These are phyloP conservation scores for Pedetes capensis DNA, from an alignment of 2,113 vertebrate genomes.

Conservation along the genomic window DNA sequence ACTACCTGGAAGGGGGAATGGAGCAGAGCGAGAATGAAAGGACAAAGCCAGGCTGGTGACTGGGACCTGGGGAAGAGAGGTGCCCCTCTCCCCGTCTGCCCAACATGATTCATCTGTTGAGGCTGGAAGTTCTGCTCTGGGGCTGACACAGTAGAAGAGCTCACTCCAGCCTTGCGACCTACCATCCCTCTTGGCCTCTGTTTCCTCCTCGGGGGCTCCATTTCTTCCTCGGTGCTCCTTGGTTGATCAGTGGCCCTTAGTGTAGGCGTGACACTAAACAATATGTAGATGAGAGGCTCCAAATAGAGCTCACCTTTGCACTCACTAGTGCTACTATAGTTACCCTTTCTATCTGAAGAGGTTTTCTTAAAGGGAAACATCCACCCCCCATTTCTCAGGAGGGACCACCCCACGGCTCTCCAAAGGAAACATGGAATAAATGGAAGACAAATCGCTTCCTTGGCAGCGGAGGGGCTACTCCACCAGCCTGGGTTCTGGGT, in stretches of 20 bases:
- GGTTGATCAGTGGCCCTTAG: neutral
- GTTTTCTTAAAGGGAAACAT: neutral
- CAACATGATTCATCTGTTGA: neutral
- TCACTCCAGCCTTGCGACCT: rapidly evolving
- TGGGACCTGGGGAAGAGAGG: neutral
- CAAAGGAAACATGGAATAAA: neutral
- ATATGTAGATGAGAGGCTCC: no score
- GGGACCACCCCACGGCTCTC: rapidly evolving
- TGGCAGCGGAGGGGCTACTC: no score
- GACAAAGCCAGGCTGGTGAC: neutral
- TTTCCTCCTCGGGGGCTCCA: neutral
- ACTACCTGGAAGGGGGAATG: no score
- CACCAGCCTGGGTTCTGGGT: neutral
- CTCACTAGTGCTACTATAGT: rapidly evolving
- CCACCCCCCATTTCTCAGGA: neutral
- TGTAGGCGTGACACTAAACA: neutral
- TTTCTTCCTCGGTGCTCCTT: neutral
- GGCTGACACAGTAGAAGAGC: no score
- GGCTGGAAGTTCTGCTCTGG: neutral
- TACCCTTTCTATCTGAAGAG: neutral
- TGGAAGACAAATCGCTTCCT: neutral
- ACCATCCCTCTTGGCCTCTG: rapidly evolving
- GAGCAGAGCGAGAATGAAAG: rapidly evolving
- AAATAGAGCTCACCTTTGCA: no score
- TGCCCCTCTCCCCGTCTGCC: rapidly evolving